Conservation (phyloP, 2,888 invertebrate species). For the Phyllotreta striolata region DNA sequence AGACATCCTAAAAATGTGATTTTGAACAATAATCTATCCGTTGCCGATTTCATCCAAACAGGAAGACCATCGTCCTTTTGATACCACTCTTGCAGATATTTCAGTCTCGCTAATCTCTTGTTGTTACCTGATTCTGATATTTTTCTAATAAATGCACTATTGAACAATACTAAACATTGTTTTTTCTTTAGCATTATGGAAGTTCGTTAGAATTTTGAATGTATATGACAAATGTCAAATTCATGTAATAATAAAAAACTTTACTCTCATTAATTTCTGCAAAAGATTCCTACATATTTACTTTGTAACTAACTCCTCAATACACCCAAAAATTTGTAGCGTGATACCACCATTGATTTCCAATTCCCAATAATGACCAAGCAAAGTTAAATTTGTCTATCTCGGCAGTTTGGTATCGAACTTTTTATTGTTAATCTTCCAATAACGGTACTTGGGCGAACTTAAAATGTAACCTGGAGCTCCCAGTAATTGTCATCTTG, state of each 20-base stretch:
- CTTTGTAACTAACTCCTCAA: no score
- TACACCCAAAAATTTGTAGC: no score
- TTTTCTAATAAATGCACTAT: background rate
- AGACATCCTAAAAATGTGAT: background rate
- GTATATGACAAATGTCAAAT: no score
- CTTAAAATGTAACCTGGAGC: slow-evolving; percentile 36
- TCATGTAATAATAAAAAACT: no score
- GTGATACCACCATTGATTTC: background rate
- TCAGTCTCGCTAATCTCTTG: slow-evolving; percentile 14
- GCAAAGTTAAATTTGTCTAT: slow-evolving; percentile 16
- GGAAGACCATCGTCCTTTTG: slow-evolving; percentile 29
- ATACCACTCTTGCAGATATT: slow-evolving; percentile 20
- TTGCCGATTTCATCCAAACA: slow-evolving; percentile 20
- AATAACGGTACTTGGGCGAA: slow-evolving; percentile 34
- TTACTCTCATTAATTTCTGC: no score
- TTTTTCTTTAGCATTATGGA: background rate
- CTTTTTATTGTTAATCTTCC: slow-evolving; percentile 40
- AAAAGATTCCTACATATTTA: no score
- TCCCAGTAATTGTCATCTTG: slow-evolving; percentile 46
- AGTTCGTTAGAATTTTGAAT: no score
- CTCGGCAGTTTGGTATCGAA: slow-evolving; percentile 25
- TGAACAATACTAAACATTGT: background rate
- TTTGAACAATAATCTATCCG: slow-evolving; percentile 22
- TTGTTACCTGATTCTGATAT: background rate
- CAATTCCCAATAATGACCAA: slow-evolving; percentile 7